phyloP scores from a whole-genome alignment of 2,797 vertebrate species.

The Poecilia wingei region DNA sequence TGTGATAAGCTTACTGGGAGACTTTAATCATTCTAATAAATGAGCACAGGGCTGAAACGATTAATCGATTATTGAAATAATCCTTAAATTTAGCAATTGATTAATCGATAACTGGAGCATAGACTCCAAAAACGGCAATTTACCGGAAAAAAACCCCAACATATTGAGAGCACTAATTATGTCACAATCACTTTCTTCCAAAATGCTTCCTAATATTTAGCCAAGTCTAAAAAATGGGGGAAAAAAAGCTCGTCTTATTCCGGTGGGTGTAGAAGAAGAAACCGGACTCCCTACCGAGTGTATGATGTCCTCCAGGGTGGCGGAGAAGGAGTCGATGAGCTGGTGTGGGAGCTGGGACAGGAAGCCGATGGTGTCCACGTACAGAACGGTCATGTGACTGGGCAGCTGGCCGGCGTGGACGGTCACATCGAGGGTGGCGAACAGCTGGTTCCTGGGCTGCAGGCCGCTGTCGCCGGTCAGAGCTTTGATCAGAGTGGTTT shows the following conservation, averaged over 20 bases:
- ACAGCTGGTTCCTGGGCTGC: constrained; percentile 89
- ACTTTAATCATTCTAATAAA: background rate
- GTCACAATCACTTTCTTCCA: too few species aligned
- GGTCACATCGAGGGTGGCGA: constrained; percentile 92
- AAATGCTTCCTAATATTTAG: too few species aligned
- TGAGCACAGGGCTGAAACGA: background rate
- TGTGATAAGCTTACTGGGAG: background rate
- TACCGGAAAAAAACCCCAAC: too few species aligned
- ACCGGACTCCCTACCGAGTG: constrained; percentile 80
- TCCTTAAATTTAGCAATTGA: too few species aligned
- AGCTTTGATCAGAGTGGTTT: constrained; percentile 92
- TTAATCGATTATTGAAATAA: too few species aligned
- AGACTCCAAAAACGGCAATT: too few species aligned
- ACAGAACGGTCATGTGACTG: constrained; percentile 85
- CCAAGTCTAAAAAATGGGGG: too few species aligned
- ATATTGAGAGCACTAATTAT: too few species aligned
- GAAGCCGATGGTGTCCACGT: constrained; percentile 94
- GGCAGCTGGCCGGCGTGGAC: constrained; percentile 88
- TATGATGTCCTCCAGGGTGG: constrained; percentile 90
- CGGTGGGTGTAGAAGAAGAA: background rate
- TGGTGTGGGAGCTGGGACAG: constrained; percentile 92
- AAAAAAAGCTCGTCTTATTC: background rate
- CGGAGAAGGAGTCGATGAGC: constrained; percentile 92
- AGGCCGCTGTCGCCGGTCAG: constrained; percentile 86
- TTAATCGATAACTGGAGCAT: too few species aligned